Evolutionary conservation across 2,797 vertebrate species (phyloP), one percentile per base, ranked within the genome.

Genomic region (Smutsia gigantea): DNA sequence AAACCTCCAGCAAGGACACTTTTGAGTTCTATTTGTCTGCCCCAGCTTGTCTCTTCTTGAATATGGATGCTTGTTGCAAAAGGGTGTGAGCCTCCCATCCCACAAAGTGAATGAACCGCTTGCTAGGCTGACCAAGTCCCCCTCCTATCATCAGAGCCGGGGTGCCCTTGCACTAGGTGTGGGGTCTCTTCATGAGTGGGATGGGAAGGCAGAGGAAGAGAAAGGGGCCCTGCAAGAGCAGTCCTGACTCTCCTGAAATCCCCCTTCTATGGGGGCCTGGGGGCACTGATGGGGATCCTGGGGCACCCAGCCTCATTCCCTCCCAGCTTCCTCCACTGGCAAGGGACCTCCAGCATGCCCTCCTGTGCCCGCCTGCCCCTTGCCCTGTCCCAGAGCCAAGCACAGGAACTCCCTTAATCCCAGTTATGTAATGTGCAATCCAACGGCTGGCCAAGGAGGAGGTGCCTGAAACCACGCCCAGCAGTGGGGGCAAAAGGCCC

Each of bases 361-460:
- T 83, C 49, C 14, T 7, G 1, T 37, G 18, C n/a, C 23, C 0
- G 10, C 57, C 31, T 64, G 37, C 42, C 9, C 72, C 69, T 29
- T 23, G 77, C 85, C 82, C 69, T 90, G 53, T 90, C 81, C 94
- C 87, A 39, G 85, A 87, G 96, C 97, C 96, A 97, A 94, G 42
- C 84, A 97, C 2, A 17, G 34, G 94, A 93, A 87, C 77, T 94
- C 77, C 93, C 63, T 96, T 97, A 97, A 97, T 97, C 97, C 77
- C 87, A 83, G 1, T 98, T 98, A 97, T 95, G 93, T 97, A 98
- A 98, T 2, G 6, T 72, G 89, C 77, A 57, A 83, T 89, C 55
- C 72, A 87, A 94, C 84, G 34, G 71, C 61, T 84, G 75, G 57
- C 82, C 90, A 71, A 61, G 72, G 49, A 78, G 95, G 97, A 75